Base-by-base conservation (phyloP, 2,113 vertebrate species). In the Atlantisia rogersi region DNA sequence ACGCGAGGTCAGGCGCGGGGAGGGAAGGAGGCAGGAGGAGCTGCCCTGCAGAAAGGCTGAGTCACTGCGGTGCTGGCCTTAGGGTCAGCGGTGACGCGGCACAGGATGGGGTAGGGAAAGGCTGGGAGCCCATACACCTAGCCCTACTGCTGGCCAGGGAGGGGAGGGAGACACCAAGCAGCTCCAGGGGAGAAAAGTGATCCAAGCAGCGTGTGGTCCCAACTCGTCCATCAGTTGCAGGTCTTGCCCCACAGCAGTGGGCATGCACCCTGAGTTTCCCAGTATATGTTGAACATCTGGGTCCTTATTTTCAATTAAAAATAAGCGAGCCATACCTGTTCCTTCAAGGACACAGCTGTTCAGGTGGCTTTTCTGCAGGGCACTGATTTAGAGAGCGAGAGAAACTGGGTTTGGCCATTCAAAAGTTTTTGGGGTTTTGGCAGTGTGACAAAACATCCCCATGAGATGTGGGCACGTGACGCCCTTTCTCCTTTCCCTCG, bases 141-240 rank as follows among this genome's bases (percentile, higher is more conserved):
- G 56, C n/a, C 35, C 65, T 20, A 1, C 15, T 16, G 39, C 5
- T 5, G 8, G 40, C 76, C 5, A 48, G 20, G 39, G 52, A 17
- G 32, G 15, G 19, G 20, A 44, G 26, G 8, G 28, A 40, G 19
- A 10, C n/a, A 32, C 26, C 4, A 3, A 40, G 31, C 64, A 79
- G 71, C 58, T 28, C 21, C 48, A 12, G 53, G 39, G 67, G 7
- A 67, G 19, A 35, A 3, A 58, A 29, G 22, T 2, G 15, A 20
- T 80, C 42, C 48, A 10, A 1, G 79, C 31, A 40, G 6, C 58
- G 6, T 0, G 0, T 15, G 53, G 37, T 53, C 29, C 65, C 21
- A 2, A 48, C 48, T 48, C 20, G 40, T 37, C 26, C 56, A 12
- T 5, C 78, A 20, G 26, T 2, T 1, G 1, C 46, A 67, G 65